These are phyloP conservation scores for Apamea monoglypha DNA, from an alignment of 2,888 invertebrate genomes.

Conservation along the genomic window DNA sequence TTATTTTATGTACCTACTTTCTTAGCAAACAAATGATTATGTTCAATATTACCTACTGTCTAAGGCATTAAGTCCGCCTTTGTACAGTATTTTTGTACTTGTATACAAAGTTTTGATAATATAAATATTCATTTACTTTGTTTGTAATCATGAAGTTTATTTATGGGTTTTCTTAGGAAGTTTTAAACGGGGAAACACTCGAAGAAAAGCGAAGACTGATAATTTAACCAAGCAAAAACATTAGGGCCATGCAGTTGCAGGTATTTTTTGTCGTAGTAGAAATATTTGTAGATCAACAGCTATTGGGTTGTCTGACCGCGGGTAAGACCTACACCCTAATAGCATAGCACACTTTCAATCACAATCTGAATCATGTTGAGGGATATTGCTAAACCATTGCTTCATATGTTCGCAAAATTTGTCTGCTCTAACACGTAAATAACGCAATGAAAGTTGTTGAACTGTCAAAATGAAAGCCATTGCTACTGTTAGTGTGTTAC, in stretches of 20 bases:
- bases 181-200: background rate
- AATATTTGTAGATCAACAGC: background rate
- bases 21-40: background rate
- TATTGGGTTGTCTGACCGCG: background rate
- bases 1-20: too few species aligned
- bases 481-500: background rate
- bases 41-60: background rate
- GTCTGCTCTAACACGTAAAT: background rate
- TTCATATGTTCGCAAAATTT: background rate
- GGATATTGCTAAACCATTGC: background rate
- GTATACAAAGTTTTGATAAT: background rate
- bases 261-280: background rate
- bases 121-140: conserved; percentile 2
- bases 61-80: background rate
- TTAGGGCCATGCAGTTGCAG: background rate
- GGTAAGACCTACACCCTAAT: background rate
- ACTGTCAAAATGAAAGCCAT: background rate
- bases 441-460: background rate
- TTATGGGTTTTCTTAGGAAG: background rate
- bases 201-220: background rate
- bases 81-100: background rate
- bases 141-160: conserved; percentile 5
- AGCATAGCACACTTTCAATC: background rate
- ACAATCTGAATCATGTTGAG: background rate
- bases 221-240: background rate